Evolutionary conservation across 2,113 vertebrate genomes (phyloP).

Genomic region (Rhipidura dahli): DNA sequence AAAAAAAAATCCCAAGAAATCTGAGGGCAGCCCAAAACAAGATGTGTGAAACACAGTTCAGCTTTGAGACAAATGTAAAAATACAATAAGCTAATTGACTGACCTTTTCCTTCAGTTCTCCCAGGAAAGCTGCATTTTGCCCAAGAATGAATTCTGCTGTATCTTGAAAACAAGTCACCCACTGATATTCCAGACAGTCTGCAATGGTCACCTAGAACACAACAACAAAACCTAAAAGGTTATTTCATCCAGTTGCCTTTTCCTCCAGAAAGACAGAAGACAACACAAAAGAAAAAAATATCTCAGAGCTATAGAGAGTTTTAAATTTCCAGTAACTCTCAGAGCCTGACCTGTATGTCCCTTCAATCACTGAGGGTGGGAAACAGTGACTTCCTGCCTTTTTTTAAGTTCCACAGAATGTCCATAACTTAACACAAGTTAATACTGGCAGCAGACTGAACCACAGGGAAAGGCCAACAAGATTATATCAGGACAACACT

Average conservation of each 20-base stretch:
- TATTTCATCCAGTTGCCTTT: neutral
- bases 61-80: neutral
- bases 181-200: slow-evolving; percentile 92
- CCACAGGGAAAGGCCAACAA: neutral
- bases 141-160: slow-evolving; percentile 90
- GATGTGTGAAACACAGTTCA: neutral
- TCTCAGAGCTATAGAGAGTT: neutral
- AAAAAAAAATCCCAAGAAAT: neutral
- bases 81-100: slow-evolving; percentile 16
- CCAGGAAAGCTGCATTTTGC: slow-evolving; percentile 87
- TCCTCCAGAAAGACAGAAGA: neutral
- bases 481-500: neutral
- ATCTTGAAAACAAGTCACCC: slow-evolving; percentile 98
- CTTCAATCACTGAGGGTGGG: neutral
- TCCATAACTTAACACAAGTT: neutral
- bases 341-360: neutral
- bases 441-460: neutral
- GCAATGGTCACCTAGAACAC: slow-evolving; percentile 86
- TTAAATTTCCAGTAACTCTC: neutral
- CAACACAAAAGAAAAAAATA: neutral
- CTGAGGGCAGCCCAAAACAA: neutral
- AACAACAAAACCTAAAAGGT: neutral
- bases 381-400: neutral
- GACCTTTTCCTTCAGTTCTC: slow-evolving; percentile 93
- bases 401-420: neutral